Evolutionary conservation across 2,113 vertebrate species (phyloP), one percentile per base, ranked within the genome.

Genomic region (Hippocampus barbouri): DNA sequence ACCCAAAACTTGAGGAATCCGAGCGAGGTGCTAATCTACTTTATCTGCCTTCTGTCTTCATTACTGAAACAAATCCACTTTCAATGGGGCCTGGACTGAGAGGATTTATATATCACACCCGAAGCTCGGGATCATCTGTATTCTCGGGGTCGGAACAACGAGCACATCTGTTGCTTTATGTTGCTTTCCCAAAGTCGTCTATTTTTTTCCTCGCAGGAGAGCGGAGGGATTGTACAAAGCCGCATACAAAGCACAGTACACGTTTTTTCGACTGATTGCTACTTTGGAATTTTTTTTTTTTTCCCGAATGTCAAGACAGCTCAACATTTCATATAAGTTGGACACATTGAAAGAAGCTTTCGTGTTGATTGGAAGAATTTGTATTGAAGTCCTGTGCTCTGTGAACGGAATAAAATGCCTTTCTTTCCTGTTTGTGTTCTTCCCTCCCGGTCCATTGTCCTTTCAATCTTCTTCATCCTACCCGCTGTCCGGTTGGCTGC

Each of bases 81-180:
- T 38, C 20, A 59, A 65, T 59, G 47, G 15, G 69, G 51, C 66
- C 70, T 74, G 38, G 60, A 47, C 74, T 34, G 69, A 20, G 4
- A 59, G 60, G 20, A 75, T 78, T 74, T 66, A 47, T 66, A 25
- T 25, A 66, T 47, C n/a, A 45, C 64, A 66, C 41, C 64, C 47
- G 74, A 79, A 74, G 73, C 75, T 27, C 23, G 75, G 27, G 75
- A 66, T 78, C 51, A 82, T 90, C 74, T 76, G 75, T 81, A 82
- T 87, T 84, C 85, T 71, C 43, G 56, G 14, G 2, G 66, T 68
- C 1, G 4, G 61, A 79, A 80, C 64, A 75, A 70, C 57, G 71
- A 67, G 73, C 64, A 74, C 68, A 51, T 79, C 72, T 68, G 54
- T 30, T 0, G 12, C 15, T 68, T 60, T 78, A 74, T 80, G 70